Evolutionary conservation across 2,797 vertebrate genomes (phyloP), one percentile per base, ranked within the genome.

Genomic region (Takifugu ocellatus): DNA sequence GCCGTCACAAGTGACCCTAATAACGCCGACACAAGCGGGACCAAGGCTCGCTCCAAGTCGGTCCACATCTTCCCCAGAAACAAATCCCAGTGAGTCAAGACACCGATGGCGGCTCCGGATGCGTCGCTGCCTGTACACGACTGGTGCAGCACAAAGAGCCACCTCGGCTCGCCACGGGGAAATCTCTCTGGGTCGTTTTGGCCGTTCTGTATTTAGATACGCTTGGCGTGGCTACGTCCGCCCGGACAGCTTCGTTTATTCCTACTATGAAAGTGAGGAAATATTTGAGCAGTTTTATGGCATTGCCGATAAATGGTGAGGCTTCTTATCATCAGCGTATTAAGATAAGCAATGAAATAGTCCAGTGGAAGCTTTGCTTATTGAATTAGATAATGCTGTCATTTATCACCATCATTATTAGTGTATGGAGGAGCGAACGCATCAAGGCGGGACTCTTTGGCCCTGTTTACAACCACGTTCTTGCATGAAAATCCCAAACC

Each of bases 1-100:
- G 66, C 79, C 70, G 64, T 85, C 74, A 70, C 48, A 59, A 56
- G 54, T 83, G 82, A 87, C 85, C 83, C 75, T 88, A 88, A 89
- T 88, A 83, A 84, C 78, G 62, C 76, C 70, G 72, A 73, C 75
- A 79, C 55, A 61, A 67, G 53, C n/a, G 54, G 16, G 54, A 47
- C 53, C 65, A 68, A 39, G 67, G 59, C 62, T 61, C 59, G 51
- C 65, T 68, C 67, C 66, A 74, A 49, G 71, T 61, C 55, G 25
- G 46, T 59, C 49, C 49, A 63, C 71, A 61, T 79, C 58, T 53
- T 50, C 57, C 66, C 59, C 31, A 53, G 63, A 77, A 74, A 66
- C 44, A 48, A 61, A 66, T 60, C 65, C 36, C 51, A 61, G 49
- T 5, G 56, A 59, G 53, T 53, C 17, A 54, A 75, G 51, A 51